A percentile compares a stretch with the other conserved stretches of the same genome.
Evolutionary conservation across 2,113 vertebrate genomes (phyloP).

Genomic region (Podilymbus podiceps): DNA sequence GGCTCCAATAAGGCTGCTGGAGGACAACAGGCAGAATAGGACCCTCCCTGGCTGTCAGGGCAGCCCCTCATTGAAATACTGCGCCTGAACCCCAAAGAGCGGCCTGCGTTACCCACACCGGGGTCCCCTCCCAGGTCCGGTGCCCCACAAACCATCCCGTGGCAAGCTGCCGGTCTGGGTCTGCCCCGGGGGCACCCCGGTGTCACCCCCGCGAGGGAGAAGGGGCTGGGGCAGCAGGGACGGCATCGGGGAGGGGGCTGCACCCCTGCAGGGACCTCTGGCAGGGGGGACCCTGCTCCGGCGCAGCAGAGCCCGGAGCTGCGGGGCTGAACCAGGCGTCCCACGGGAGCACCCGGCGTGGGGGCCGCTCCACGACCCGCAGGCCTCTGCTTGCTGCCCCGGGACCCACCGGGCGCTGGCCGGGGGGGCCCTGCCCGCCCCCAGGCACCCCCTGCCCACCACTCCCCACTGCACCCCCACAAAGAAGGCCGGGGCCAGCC

Average conservation of each 20-base stretch:
- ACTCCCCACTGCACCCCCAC: too few species aligned
- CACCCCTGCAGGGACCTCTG: not conserved
- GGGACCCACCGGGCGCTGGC: too few species aligned
- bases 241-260: fast-evolving
- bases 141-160: not conserved
- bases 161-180: not conserved
- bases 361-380: too few species aligned
- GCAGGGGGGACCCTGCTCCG: not conserved
- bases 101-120: fast-evolving
- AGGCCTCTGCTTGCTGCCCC: not conserved
- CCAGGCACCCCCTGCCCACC: too few species aligned
- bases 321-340: not conserved
- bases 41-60: not conserved
- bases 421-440: too few species aligned
- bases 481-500: too few species aligned
- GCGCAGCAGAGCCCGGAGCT: not conserved
- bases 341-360: not conserved
- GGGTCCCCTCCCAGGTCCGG: fast-evolving
- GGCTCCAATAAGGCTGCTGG: too few species aligned
- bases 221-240: too few species aligned
- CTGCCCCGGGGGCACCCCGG: not conserved
- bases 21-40: fast-evolving
- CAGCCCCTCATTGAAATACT: not conserved
- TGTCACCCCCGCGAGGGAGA: too few species aligned
- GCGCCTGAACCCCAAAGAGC: fast-evolving